Conservation (phyloP, 2,888 invertebrate genomes). For the Latrodectus elegans region DNA sequence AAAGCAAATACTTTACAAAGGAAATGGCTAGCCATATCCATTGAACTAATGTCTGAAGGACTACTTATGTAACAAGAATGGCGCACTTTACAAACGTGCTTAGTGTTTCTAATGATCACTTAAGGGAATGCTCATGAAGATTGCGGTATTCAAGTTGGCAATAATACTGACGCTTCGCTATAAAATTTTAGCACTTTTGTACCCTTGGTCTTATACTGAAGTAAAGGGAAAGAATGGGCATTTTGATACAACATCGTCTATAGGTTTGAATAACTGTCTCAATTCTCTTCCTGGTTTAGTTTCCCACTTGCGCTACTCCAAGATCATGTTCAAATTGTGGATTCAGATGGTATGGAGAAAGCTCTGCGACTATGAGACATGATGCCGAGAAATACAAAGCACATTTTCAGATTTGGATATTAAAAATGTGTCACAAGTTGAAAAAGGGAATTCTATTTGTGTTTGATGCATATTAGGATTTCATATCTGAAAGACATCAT, state of each 20-base stretch:
- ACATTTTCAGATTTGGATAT: not conserved
- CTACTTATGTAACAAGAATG: conserved; percentile 62
- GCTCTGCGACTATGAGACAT: not conserved
- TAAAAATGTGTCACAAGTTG: not conserved
- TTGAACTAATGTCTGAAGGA: conserved; percentile 63
- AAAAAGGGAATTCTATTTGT: too few relatives aligned
- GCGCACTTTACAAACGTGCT: conserved; percentile 56
- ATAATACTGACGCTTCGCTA: conserved; percentile 53
- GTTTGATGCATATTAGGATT: too few relatives aligned
- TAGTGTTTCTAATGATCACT: conserved; percentile 61
- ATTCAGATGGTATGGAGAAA: not conserved
- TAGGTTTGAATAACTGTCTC: not conserved
- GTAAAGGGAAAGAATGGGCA: conserved; percentile 43
- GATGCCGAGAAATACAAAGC: not conserved
- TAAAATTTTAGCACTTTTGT: conserved; percentile 66
- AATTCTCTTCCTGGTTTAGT: conserved; percentile 10
- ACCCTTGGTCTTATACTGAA: conserved; percentile 32
- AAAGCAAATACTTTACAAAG: conserved; percentile 58
- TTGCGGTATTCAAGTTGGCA: conserved; percentile 48
- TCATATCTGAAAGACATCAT: too few relatives aligned
- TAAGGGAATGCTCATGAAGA: conserved; percentile 52
- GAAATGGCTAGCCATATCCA: conserved; percentile 53
- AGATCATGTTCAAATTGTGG: not conserved
- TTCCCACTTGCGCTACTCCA: conserved; percentile 1
- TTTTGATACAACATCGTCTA: not conserved